Conservation (phyloP, 2,113 vertebrate species). For the Corydoras maculifer region DNA sequence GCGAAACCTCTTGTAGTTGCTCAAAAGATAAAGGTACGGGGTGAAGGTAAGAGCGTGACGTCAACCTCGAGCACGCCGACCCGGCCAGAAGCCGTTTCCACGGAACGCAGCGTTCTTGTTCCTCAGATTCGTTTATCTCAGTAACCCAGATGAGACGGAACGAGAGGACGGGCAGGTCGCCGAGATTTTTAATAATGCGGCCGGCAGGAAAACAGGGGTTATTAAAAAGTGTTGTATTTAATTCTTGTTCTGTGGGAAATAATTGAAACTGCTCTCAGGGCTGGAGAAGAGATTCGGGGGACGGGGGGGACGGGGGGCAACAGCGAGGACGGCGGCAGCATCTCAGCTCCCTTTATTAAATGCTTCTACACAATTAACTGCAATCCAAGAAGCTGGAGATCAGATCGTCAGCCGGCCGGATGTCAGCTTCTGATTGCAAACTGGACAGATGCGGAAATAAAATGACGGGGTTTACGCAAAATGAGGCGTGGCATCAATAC, state of each 20-base stretch:
- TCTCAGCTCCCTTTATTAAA: conserved; percentile 54
- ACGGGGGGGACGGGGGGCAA: conserved; percentile 10
- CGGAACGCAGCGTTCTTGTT: no score
- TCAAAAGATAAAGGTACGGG: conserved; percentile 38
- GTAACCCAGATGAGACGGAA: not conserved
- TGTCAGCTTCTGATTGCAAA: conserved; percentile 65
- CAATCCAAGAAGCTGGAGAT: conserved; percentile 53
- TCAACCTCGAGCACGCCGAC: no score
- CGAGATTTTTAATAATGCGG: conserved; percentile 36
- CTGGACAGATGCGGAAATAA: conserved; percentile 64
- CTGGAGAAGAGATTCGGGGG: not conserved
- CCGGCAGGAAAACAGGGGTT: conserved; percentile 36
- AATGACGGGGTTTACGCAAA: conserved; percentile 52
- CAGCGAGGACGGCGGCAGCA: conserved; percentile 33
- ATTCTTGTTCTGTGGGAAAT: conserved; percentile 26
- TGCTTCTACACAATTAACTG: conserved; percentile 64
- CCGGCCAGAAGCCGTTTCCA: no score
- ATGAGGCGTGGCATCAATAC: not conserved
- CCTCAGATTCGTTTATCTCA: not conserved
- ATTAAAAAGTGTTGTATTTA: conserved; percentile 39
- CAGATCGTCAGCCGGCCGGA: conserved; percentile 65
- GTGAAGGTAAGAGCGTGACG: no score
- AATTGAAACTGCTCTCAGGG: conserved; percentile 36
- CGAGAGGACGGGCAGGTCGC: conserved; percentile 19
- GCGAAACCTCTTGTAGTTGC: conserved; percentile 36